Evolutionary conservation across 2,888 invertebrate species (phyloP), one percentile per base, ranked within the genome.

Genomic region (Hemaris fuciformis): DNA sequence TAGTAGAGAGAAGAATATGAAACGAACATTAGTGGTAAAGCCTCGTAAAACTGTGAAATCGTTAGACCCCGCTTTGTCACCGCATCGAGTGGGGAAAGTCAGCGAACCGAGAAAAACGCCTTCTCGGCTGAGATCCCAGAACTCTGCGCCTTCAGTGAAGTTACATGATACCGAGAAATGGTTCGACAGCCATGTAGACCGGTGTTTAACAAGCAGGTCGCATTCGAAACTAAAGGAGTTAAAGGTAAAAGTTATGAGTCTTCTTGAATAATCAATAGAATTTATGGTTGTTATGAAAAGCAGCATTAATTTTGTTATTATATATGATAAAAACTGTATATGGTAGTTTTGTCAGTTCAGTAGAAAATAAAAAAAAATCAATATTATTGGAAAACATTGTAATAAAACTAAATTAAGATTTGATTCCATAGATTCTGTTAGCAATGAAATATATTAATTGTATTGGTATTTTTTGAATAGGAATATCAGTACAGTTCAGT

Each of bases 1-100:
- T 18, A 62, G 57, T 38, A 58, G 61, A 58, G 79, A 78, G 41
- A 82, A 74, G 62, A 62, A 75, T 34, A 69, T 67, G 53, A 80
- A 71, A 62, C 76, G 72, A 48, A 81, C 80, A 6, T 74, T 74
- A 68, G 81, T 87, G 3, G 81, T 85, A 22, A 91, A 87, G 68
- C 91, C 91, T 23, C 84, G 84, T 64, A 82, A 75, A 65, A 92
- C 91, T 20, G 62, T 92, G 34, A 82, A 83, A 65, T 90, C 90
- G 15, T 67, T 90, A 59, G 85, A 89, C 62, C 84, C 88, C 2
- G 73, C 76, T 7, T 73, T 76, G 38, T 83, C 84, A 3, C 83
- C 85, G 1, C 76, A 78, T 60, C 78, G 76, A n/a, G 67, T 65
- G 3, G 64, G 70, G 20, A 59, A 60, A 13, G 76, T 73, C 45